Evolutionary conservation across 1,140 invertebrate species (phyloP).

Genomic region (Aphidius gifuensis): DNA sequence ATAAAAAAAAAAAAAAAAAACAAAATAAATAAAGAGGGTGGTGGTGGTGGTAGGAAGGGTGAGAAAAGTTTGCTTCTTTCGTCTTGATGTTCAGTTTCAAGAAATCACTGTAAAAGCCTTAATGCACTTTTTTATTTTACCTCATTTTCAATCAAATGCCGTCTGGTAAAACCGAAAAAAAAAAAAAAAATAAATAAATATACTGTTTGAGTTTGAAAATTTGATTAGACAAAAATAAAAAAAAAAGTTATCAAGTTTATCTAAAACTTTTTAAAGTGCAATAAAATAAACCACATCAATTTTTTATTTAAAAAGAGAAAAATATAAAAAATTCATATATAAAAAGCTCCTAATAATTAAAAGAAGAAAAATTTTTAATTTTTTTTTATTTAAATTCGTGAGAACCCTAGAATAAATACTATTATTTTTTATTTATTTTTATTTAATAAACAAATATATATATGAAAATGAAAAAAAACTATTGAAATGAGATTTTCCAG

Average conservation of each 20-base stretch:
- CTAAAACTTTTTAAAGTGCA: not conserved
- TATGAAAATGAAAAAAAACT: no score
- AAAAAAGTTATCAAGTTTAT: conserved; percentile 7
- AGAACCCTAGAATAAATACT: no score
- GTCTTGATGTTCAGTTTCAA: conserved; percentile 6
- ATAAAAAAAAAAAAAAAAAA: no score
- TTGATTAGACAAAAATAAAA: conserved; percentile 1
- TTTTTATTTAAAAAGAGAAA: not conserved
- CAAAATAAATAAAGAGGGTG: no score
- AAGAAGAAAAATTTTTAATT: no score
- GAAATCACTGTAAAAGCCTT: conserved; percentile 12
- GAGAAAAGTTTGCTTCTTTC: no score
- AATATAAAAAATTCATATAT: not conserved
- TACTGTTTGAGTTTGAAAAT: not conserved
- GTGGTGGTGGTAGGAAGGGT: no score
- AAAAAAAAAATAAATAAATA: conserved; percentile 4
- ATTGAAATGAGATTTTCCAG: no score
- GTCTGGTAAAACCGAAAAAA: conserved; percentile 12
- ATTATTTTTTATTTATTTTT: no score
- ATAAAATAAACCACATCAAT: not conserved
- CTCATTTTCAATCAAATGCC: conserved; percentile 13
- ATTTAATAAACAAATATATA: not conserved
- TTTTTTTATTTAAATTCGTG: no score
- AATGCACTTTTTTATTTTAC: conserved; percentile 12
- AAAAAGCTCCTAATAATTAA: no score